Base-by-base conservation (phyloP, 1,140 invertebrate genomes). In the Brachionus calyciflorus region DNA sequence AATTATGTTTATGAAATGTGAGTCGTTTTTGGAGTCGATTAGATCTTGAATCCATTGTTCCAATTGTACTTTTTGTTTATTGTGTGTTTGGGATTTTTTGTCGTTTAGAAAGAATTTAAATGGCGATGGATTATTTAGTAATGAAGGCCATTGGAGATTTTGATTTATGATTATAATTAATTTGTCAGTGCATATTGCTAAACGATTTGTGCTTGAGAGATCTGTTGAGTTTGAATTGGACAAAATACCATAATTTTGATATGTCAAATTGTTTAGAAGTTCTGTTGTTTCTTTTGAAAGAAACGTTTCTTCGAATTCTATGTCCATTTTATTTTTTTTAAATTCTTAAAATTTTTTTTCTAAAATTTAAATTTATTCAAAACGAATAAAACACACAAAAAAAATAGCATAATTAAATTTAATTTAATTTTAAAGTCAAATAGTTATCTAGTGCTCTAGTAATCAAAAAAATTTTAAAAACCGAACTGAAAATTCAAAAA, bases 81-180 rank as follows among this genome's bases (percentile, higher is more conserved):
- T 60, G 26, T 65, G 40, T n/a, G 33, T 49, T 30, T 49, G 37
- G 10, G 17, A 1, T 33, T 49, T 70, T 51, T 30, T 24, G 10
- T 70, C 51, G 37, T 17, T 53, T 1, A 49, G n/a, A 33, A 70
- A 70, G 21, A 70, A 33, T 70, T 70, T 70, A 49, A 70, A 70
- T 4, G 65, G 65, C 3, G 65, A 70, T 5, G 65, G 51, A 28
- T 49, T 70, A 21, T 65, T 65, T 1, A 65, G 24, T 44, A 24
- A 19, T 6, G 60, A 65, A 7, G 60, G 60, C 60, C 60, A 65
- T 65, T 65, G 37, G 9, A 65, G 44, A 44, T 65, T 65, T 44
- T 41, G 17, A 12, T 44, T 65, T 0, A 65, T 19, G 12, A 65
- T 44, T 9, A 65, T 0, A 21, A 65, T 37, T 24, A 19, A 41